A percentile compares a stretch with the other conserved stretches of the same genome.
Evolutionary conservation across 2,797 vertebrate species (phyloP).

Genomic region (Lycodopsis pacificus): DNA sequence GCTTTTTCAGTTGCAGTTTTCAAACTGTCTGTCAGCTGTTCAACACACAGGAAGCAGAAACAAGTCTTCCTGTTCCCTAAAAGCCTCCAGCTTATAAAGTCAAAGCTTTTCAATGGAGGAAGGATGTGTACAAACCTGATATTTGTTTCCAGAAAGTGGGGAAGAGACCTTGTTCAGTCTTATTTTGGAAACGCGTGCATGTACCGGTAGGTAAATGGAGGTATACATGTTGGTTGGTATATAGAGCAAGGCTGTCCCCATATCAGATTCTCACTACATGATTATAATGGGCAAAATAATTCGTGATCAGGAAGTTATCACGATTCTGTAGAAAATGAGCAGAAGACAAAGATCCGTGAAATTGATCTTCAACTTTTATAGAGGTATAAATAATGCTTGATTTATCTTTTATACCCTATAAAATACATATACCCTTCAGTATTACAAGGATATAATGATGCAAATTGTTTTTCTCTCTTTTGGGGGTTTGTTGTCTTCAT

Average conservation of each 20-base stretch:
- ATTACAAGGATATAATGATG: not conserved
- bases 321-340: too few species aligned
- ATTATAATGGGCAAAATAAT: too few species aligned
- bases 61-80: not conserved
- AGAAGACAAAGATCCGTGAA: too few species aligned
- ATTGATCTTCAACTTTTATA: not conserved
- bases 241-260: too few species aligned
- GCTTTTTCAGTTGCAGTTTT: not conserved
- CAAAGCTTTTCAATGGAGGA: not conserved
- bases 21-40: not conserved
- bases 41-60: not conserved
- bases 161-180: not conserved
- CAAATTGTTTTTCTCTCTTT: not conserved
- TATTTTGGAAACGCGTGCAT: not conserved
- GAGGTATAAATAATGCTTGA: not conserved
- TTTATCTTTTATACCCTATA: not conserved
- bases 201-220: not conserved
- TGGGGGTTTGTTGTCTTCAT: not conserved
- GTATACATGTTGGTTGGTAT: not conserved
- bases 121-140: not conserved
- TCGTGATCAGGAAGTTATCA: too few species aligned
- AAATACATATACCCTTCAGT: not conserved
- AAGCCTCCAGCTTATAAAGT: not conserved
- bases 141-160: not conserved
- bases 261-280: too few species aligned